Percentiles rank a stretch among this genome's conserved stretches.
Evolutionary conservation across 2,113 vertebrate species (phyloP).

Genomic region (Phodopus roborovskii): DNA sequence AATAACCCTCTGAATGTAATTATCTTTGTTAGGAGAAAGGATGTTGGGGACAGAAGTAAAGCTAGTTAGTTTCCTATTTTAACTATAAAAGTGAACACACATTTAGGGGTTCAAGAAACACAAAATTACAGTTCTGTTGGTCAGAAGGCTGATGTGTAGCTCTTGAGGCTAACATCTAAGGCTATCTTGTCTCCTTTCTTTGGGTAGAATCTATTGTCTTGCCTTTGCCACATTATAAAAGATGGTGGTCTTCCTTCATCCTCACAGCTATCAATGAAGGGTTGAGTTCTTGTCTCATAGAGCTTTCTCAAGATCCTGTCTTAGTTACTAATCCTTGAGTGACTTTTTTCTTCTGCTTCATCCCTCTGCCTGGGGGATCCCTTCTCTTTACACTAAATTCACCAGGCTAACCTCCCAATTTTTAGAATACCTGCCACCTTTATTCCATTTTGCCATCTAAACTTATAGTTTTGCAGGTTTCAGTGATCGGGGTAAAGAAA

Average conservation of each 20-base stretch:
- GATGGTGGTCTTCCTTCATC: not conserved
- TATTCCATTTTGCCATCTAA: not conserved
- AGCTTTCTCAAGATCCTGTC: not conserved
- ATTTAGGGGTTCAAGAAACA: not conserved
- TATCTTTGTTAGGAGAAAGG: slow-evolving; percentile 13
- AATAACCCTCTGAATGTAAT: slow-evolving; percentile 56
- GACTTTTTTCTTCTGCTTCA: not conserved
- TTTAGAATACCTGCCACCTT: not conserved
- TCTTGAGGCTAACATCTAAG: not conserved
- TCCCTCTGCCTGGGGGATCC: not conserved
- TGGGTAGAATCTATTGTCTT: not conserved
- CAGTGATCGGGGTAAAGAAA: not conserved
- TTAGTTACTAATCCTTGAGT: not conserved
- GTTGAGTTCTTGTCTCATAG: not conserved
- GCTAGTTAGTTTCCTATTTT: not conserved
- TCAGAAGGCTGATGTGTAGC: not conserved
- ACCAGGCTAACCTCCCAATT: not conserved
- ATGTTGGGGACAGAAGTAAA: not conserved
- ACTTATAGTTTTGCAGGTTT: not conserved
- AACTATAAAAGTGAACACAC: not conserved
- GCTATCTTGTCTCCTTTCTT: not conserved
- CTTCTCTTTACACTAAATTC: not conserved
- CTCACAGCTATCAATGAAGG: not conserved
- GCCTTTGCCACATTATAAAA: not conserved
- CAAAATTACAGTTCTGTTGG: not conserved